Evolutionary conservation across 2,113 vertebrate genomes (phyloP).

Genomic region (Corythornis vintsioides): DNA sequence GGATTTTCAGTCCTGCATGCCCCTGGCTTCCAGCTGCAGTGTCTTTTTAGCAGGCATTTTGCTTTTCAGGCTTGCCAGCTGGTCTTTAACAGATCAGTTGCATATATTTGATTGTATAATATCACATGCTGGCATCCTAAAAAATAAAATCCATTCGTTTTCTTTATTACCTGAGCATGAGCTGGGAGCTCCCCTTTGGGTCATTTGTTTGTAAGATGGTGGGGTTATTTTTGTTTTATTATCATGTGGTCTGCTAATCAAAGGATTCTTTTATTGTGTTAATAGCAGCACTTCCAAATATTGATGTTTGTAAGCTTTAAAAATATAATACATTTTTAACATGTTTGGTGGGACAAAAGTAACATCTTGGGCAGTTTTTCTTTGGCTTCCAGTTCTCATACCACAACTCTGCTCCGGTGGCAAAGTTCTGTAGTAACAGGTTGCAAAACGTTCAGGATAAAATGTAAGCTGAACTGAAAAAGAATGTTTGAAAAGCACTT

Average conservation of each 20-base stretch:
- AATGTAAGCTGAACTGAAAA: background rate
- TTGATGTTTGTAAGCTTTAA: background rate
- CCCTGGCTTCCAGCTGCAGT: background rate
- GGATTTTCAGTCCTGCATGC: background rate
- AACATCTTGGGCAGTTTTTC: background rate
- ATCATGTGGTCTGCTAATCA: background rate
- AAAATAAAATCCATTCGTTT: constrained; percentile 16
- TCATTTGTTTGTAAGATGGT: constrained; percentile 41
- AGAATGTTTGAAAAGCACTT: constrained; percentile 27
- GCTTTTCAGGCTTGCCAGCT: constrained; percentile 19
- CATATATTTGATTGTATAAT: background rate
- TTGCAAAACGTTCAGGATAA: background rate
- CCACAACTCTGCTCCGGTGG: background rate
- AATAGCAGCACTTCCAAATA: background rate
- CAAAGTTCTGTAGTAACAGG: background rate
- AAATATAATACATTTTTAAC: background rate
- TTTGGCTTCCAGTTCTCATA: background rate
- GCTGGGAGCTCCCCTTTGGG: background rate
- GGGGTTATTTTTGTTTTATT: background rate
- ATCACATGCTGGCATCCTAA: background rate
- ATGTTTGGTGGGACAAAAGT: background rate
- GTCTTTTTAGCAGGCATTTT: background rate
- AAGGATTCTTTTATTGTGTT: background rate
- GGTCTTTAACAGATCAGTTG: constrained; percentile 22
- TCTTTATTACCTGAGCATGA: constrained; percentile 50